Conservation (phyloP, 2,888 invertebrate species). For the Hirudinaria manillensis region DNA sequence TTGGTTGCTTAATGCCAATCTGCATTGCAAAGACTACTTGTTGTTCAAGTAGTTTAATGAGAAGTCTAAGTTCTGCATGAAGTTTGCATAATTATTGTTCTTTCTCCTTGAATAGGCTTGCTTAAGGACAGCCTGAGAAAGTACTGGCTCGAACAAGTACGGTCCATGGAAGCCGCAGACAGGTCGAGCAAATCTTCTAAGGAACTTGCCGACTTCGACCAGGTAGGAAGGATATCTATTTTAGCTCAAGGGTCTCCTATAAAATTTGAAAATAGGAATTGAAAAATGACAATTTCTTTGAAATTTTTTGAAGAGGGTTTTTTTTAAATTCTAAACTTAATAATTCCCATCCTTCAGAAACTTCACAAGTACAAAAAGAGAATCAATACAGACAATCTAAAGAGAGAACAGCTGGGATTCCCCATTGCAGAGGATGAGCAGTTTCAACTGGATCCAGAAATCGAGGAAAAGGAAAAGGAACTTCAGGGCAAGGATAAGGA, state of each 20-base stretch:
- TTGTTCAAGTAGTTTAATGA: too few species aligned
- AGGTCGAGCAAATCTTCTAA: conserved; percentile 23
- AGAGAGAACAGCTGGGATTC: conserved; percentile 26
- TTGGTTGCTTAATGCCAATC: too few species aligned
- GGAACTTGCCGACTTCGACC: conserved; percentile 34
- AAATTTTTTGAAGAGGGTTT: neutral
- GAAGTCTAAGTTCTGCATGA: too few species aligned
- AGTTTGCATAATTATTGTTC: too few species aligned
- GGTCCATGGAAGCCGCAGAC: conserved; percentile 24
- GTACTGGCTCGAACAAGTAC: conserved; percentile 35
- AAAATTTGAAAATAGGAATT: neutral
- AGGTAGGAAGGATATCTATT: conserved; percentile 28
- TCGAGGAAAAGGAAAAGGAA: conserved; percentile 37
- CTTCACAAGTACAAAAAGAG: conserved; percentile 33
- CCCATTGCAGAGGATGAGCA: conserved; percentile 29
- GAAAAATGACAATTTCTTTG: neutral
- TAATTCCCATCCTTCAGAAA: conserved; percentile 21
- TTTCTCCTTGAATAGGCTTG: conserved; percentile 20
- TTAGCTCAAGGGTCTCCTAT: neutral
- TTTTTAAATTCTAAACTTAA: neutral
- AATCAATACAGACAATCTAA: conserved; percentile 33
- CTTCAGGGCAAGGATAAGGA: conserved; percentile 25
- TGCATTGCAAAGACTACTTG: too few species aligned
- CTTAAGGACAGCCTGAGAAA: conserved; percentile 32
- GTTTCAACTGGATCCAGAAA: conserved; percentile 30